phyloP scores from a whole-genome alignment of 1,140 invertebrate species.

The Pristionchus pacificus region DNA sequence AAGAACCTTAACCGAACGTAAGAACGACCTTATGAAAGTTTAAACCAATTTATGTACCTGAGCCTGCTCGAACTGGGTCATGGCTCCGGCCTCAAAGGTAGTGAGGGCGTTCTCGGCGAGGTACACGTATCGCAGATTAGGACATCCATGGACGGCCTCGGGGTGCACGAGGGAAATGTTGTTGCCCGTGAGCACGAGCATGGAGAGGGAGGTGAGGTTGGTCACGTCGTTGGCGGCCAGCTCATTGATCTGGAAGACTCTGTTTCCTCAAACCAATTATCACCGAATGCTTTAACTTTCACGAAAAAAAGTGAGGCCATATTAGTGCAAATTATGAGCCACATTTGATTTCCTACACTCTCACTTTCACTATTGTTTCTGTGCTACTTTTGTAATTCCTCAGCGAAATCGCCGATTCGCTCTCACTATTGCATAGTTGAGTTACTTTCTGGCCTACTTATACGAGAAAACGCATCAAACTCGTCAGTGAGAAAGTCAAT shows the following conservation, averaged over 20 bases:
- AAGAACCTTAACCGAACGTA: neutral
- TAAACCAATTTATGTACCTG: constrained; percentile 9
- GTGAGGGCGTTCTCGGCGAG: constrained; percentile 46
- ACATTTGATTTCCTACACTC: neutral
- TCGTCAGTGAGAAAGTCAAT: neutral
- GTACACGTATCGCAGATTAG: constrained; percentile 52
- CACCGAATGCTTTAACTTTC: neutral
- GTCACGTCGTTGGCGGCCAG: constrained; percentile 38
- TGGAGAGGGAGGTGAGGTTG: constrained; percentile 47
- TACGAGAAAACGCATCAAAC: too few species aligned
- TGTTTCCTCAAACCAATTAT: constrained; percentile 1
- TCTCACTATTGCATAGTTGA: too few species aligned
- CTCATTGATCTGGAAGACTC: constrained; percentile 45
- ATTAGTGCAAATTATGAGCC: too few species aligned
- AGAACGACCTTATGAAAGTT: neutral
- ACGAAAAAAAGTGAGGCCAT: constrained; percentile 7
- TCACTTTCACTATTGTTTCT: too few species aligned
- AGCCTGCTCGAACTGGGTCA: constrained; percentile 46
- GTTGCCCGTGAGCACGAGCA: constrained; percentile 52
- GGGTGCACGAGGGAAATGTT: constrained; percentile 48
- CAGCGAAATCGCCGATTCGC: constrained; percentile 6
- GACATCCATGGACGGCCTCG: constrained; percentile 41
- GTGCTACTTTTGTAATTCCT: too few species aligned
- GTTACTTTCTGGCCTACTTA: too few species aligned
- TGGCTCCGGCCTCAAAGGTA: constrained; percentile 37